Evolutionary conservation across 2,888 invertebrate genomes (phyloP), one percentile per base, ranked within the genome.

Genomic region (Iphiclides podalirius): DNA sequence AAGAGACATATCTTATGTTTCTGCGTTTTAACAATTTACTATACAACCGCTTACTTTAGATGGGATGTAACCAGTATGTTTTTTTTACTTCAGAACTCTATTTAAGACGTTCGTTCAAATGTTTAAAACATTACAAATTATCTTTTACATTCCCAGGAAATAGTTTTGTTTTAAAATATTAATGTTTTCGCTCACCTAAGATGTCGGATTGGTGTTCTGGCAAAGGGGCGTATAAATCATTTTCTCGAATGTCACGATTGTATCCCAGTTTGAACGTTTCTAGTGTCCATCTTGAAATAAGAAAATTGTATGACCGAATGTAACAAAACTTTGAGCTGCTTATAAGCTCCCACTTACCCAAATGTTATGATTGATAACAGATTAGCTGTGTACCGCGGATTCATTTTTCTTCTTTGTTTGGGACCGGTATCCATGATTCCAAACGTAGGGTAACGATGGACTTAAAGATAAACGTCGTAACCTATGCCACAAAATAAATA

Each of bases 181-280:
- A 28, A 13, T n/a, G 20, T 16, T 20, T 15, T 40, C 1, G 6
- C 38, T 44, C 49, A 85, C 87, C 87, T 57, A 88, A 64, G 37
- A 78, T 53, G 69, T 90, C 89, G 1, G 94, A 94, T 52, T 90
- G 90, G 73, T 95, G 94, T 62, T 93, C 93, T 13, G 90, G 89
- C 13, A 94, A 72, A 3, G 94, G 92, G 56, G 91, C 90, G 58
- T 91, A 92, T 1, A 95, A 78, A 72, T 95, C 94, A 7, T 83
- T 71, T 41, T 92, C 89, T 66, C 91, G 91, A 41, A 94, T 88
- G 60, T 94, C 93, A 35, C 91, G 86, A 53, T 85, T 91, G 63
- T 91, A 92, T 12, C 94, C 94, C 53, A 91, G 82, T 70, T 91
- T 90, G 65, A 94, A 94, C 1, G 92, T 91, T 59, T 92, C 92